Evolutionary conservation across 2,113 vertebrate species (phyloP).

Genomic region (Micronycteris hirsuta): DNA sequence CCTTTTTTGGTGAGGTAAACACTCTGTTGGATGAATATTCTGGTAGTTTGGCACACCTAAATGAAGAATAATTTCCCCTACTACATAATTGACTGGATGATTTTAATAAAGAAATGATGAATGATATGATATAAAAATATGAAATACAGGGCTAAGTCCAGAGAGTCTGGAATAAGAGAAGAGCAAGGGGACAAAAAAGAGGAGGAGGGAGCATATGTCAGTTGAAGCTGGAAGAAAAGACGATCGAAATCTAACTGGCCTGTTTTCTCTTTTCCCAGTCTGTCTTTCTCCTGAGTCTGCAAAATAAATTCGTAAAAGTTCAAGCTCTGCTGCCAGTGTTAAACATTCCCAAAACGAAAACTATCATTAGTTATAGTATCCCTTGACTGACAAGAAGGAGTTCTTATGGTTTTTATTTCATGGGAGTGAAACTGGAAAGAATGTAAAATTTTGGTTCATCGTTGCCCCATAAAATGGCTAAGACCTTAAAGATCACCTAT

Average conservation of each 20-base stretch:
- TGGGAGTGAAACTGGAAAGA: neutral
- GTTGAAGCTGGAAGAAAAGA: neutral
- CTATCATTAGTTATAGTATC: neutral
- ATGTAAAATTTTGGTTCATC: neutral
- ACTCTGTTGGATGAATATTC: neutral
- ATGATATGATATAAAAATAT: neutral
- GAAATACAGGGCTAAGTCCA: neutral
- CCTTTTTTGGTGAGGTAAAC: neutral
- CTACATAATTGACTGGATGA: neutral
- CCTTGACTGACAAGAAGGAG: neutral
- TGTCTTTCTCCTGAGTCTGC: neutral
- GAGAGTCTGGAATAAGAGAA: neutral
- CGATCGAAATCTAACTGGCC: neutral
- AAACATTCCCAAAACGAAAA: neutral
- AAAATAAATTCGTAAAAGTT: neutral
- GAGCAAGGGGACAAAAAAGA: neutral
- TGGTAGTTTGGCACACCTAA: neutral
- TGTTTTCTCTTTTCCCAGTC: neutral
- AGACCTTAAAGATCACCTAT: neutral
- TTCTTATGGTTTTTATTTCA: neutral
- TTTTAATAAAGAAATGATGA: neutral
- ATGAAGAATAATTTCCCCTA: neutral
- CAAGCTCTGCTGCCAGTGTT: neutral
- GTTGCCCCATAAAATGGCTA: neutral
- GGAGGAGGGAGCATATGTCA: neutral